Percentiles rank a stretch among this genome's conserved stretches.
Conservation (phyloP, 2,113 vertebrate genomes). For the Paradoxurus hermaphroditus region DNA sequence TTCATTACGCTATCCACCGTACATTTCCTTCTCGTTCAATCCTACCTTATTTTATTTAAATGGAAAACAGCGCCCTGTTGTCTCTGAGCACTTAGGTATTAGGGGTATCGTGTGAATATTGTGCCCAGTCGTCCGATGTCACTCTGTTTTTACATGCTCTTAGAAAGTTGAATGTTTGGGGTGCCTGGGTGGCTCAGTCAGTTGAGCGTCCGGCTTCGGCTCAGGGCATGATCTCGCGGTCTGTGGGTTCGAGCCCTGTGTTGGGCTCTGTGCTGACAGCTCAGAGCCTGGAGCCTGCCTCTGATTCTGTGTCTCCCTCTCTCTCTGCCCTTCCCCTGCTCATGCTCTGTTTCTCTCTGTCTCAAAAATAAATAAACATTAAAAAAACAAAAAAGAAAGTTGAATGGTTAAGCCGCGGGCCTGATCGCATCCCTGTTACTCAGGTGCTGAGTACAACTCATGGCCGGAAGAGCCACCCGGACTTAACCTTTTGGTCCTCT, state of each 20-base stretch:
- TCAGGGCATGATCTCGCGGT: too few species aligned
- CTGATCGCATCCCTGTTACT: neutral
- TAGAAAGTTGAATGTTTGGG: neutral
- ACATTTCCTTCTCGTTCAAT: neutral
- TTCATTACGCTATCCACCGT: neutral
- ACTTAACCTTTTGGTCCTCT: neutral
- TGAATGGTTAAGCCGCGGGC: neutral
- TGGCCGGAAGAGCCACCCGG: neutral
- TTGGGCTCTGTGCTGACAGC: too few species aligned
- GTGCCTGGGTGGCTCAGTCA: too few species aligned
- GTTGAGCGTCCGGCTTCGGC: too few species aligned
- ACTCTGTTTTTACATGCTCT: neutral
- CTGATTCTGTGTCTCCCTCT: too few species aligned
- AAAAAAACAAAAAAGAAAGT: too few species aligned
- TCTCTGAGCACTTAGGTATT: neutral
- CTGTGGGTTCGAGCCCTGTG: too few species aligned
- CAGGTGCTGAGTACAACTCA: neutral
- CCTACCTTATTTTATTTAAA: conserved; percentile 26
- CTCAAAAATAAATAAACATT: too few species aligned
- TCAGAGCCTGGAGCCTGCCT: too few species aligned
- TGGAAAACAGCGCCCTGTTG: neutral
- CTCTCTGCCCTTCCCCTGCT: too few species aligned
- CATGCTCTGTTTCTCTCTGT: too few species aligned
- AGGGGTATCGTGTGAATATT: neutral
- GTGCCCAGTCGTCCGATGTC: neutral